Evolutionary conservation across 2,797 vertebrate species (phyloP).

Genomic region (Pampus argenteus): DNA sequence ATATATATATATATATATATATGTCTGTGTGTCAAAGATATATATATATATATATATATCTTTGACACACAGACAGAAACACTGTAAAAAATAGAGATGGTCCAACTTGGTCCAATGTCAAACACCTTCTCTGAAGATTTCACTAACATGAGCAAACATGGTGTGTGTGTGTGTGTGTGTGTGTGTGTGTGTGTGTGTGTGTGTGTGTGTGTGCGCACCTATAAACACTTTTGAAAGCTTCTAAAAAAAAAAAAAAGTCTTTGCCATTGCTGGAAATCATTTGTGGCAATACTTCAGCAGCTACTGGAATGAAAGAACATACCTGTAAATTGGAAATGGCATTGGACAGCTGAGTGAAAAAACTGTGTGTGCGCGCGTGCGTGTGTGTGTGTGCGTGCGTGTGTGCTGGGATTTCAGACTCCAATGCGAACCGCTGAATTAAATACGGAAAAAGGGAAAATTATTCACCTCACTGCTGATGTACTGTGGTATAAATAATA

Average conservation of each 20-base stretch:
- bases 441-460: constrained; percentile 2
- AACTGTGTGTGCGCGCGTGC: not conserved
- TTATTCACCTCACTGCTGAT: constrained; percentile 7
- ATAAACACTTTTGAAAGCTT: constrained; percentile 28
- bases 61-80: not conserved
- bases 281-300: constrained; percentile 26
- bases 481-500: constrained; percentile 40
- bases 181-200: not conserved
- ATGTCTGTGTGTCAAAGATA: no score
- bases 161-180: not conserved
- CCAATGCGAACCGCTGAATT: constrained; percentile 22
- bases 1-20: no score
- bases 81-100: constrained; percentile 16
- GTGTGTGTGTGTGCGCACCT: not conserved
- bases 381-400: no score
- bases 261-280: constrained; percentile 29
- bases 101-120: constrained; percentile 42
- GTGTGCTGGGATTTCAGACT: not conserved
- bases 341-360: constrained; percentile 8
- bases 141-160: constrained; percentile 15
- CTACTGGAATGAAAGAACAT: constrained; percentile 2
- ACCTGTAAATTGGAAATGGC: constrained; percentile 1
- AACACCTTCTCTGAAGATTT: constrained; percentile 10
- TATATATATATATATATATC: no score
- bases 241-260: not conserved